Evolutionary conservation across 2,113 vertebrate species (phyloP).

Genomic region (Heterochromis multidens): DNA sequence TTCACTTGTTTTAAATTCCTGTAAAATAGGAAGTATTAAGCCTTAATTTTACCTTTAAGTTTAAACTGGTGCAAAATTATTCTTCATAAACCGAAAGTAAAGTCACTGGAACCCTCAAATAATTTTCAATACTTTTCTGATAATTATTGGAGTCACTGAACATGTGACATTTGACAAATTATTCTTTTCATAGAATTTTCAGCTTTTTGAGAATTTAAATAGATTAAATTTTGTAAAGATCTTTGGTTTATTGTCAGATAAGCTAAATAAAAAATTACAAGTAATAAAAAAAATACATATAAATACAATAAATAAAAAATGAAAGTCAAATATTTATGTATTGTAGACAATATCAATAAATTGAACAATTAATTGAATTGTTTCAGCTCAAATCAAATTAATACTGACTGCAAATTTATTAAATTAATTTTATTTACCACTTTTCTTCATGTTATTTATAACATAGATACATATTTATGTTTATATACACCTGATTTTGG

Average conservation of each 20-base stretch:
- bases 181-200: not conserved
- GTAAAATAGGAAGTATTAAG: no score
- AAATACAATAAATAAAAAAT: no score
- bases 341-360: not conserved
- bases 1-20: no score
- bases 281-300: no score
- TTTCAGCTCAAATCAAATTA: not conserved
- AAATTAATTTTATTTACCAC: not conserved
- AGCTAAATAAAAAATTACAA: not conserved
- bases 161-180: accelerated
- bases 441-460: not conserved
- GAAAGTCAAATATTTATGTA: not conserved
- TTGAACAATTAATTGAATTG: not conserved
- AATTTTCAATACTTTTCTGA: not conserved
- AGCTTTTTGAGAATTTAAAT: accelerated
- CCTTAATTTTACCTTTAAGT: no score
- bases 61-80: not conserved
- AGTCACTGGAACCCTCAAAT: not conserved
- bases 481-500: not conserved
- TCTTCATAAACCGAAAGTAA: no score
- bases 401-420: accelerated
- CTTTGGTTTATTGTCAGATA: not conserved
- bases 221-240: accelerated
- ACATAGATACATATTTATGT: not conserved
- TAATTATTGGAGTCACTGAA: not conserved